These are phyloP conservation scores for Forbesichthys papilliferus DNA, from an alignment of 2,113 vertebrate genomes.

Conservation along the genomic window DNA sequence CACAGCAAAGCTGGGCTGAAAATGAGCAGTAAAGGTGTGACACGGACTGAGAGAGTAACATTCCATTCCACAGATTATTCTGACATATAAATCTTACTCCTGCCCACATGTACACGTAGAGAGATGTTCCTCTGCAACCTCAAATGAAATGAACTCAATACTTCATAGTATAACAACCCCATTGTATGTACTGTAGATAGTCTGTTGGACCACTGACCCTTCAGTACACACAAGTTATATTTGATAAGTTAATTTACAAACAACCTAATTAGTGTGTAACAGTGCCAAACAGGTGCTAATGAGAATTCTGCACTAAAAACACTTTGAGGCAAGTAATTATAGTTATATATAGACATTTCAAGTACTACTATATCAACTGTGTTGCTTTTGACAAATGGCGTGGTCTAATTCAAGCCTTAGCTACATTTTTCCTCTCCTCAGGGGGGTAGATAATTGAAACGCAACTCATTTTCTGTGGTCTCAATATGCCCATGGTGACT, in stretches of 20 bases:
- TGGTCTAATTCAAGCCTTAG: slow-evolving; percentile 61
- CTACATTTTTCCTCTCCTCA: slow-evolving; percentile 47
- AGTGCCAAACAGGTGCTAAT: slow-evolving; percentile 26
- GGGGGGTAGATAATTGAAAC: slow-evolving; percentile 66
- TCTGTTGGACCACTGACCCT: background rate
- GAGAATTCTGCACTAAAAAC: slow-evolving; percentile 16
- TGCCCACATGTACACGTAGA: too few species aligned
- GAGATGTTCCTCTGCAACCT: background rate
- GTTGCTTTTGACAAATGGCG: slow-evolving; percentile 47
- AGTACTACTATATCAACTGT: slow-evolving; percentile 31
- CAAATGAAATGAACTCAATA: background rate
- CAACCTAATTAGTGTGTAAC: slow-evolving; percentile 26
- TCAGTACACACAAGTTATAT: background rate
- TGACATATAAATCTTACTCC: too few species aligned
- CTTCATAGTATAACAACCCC: too few species aligned
- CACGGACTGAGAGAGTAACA: too few species aligned
- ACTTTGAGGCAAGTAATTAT: slow-evolving; percentile 45
- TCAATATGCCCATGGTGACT: slow-evolving; percentile 55
- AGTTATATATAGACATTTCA: slow-evolving; percentile 41
- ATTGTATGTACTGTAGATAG: background rate
- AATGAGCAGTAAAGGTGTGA: too few species aligned
- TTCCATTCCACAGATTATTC: too few species aligned
- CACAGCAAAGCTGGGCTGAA: too few species aligned
- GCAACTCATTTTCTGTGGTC: slow-evolving; percentile 62
- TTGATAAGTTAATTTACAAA: too few species aligned